These are phyloP conservation scores for Sebastes melanostomus DNA, from an alignment of 2,797 vertebrate genomes.

Conservation along the genomic window DNA sequence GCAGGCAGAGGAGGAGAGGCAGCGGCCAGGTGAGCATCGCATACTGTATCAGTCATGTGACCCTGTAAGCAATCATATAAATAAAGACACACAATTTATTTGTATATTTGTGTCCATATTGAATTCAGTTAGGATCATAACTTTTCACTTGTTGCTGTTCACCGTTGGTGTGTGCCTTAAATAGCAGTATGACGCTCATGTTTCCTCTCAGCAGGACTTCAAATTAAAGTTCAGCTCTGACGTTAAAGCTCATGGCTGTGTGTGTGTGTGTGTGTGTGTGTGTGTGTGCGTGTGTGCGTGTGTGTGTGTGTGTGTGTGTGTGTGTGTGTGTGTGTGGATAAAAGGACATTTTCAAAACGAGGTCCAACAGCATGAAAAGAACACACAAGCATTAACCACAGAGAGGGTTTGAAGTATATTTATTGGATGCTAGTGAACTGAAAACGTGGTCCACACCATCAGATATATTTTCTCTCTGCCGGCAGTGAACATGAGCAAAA, in stretches of 20 bases:
- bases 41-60: background rate
- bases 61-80: background rate
- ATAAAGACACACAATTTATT: background rate
- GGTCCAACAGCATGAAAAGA: background rate
- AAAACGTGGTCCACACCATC: background rate
- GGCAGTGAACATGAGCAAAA: background rate
- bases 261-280: background rate
- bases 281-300: too few relatives aligned
- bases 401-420: background rate
- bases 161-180: background rate
- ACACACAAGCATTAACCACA: background rate
- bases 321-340: background rate
- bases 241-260: background rate
- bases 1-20: too few relatives aligned
- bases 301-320: background rate
- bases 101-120: background rate
- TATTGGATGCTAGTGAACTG: background rate
- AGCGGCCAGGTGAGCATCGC: too few relatives aligned
- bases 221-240: constrained; percentile 4
- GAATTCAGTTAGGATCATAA: background rate
- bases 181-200: background rate
- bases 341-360: background rate
- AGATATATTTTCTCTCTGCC: background rate
- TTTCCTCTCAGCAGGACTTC: constrained; percentile 6
- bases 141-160: background rate